Base-by-base conservation (phyloP, 2,888 invertebrate genomes). In the Lasioglossum calceatum region DNA sequence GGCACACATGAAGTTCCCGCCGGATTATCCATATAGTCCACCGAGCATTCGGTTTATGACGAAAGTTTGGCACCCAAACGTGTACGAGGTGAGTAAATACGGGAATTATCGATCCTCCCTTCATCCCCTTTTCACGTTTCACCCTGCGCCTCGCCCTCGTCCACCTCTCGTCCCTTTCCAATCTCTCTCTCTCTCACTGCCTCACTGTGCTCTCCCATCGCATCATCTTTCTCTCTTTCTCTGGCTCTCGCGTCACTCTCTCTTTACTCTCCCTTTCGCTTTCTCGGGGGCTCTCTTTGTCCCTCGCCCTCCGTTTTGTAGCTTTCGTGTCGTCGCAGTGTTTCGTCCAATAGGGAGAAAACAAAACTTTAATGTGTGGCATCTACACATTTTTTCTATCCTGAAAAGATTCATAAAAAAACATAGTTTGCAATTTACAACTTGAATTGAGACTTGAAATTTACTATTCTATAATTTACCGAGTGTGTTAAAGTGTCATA, bases 51-150 rank as follows among this genome's bases (percentile, higher is more conserved):
- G 99, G 94, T 99, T 99, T 96, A 97, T 99, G 95, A 99, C 99
- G 91, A 99, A 99, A 97, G 99, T 99, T 93, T 99, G 99, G 99
- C 99, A 99, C 96, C 99, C 99, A 91, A 99, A 99, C 97, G 99
- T 99, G 39, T 99, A 99, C 96, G 99, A 99, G 97, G 99, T 98
- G 96, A 97, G 97, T 96, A 92, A 93, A 93, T 93, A 92, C 86
- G 88, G 89, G 90, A 91, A 92, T 90, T 93, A 92, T 92, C 91
- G 92, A 84, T 91, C 91, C 81, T 86, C 82, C 72, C 44, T 75
- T 54, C 70, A n/a, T 42, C 32, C 76, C 54, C 77, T 61, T 67
- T 76, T 86, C 67, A n/a, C 54, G 36, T 78, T 78, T 71, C 71
- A 23, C 70, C 50, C 87, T 79, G 80, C 72, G 82, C 32, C 64